phyloP scores from a whole-genome alignment of 2,113 vertebrate genomes.

The Coptodon rendalli region DNA sequence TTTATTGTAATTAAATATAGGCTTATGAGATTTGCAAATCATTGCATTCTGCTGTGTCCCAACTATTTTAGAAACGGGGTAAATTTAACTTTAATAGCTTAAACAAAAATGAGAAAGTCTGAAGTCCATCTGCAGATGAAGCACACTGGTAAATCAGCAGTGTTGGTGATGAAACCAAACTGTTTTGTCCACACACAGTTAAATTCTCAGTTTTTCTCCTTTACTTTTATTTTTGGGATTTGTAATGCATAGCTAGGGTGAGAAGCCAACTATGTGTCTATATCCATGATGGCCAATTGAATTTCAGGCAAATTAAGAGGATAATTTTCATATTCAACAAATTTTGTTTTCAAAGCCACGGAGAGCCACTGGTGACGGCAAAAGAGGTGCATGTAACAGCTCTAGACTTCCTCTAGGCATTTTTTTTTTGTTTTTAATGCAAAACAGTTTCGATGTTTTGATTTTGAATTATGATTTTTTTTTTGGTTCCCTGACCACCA shows the following conservation, averaged over 20 bases:
- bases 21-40: too few species aligned
- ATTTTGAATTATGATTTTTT: neutral
- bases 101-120: neutral
- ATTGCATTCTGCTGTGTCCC: too few species aligned
- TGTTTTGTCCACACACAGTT: neutral
- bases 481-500: neutral
- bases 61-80: too few species aligned
- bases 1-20: too few species aligned
- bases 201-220: neutral
- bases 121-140: neutral
- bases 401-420: neutral
- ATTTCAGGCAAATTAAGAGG: neutral
- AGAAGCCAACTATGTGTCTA: neutral
- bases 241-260: neutral
- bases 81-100: neutral
- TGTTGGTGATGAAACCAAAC: neutral
- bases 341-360: fast-evolving
- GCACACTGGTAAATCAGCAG: neutral
- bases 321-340: neutral
- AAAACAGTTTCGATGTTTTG: neutral
- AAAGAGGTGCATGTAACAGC: neutral
- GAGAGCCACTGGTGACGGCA: neutral
- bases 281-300: neutral
- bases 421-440: fast-evolving
- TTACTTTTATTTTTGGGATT: neutral